phyloP scores from a whole-genome alignment of 2,113 vertebrate genomes.

The Nipponia nippon region DNA sequence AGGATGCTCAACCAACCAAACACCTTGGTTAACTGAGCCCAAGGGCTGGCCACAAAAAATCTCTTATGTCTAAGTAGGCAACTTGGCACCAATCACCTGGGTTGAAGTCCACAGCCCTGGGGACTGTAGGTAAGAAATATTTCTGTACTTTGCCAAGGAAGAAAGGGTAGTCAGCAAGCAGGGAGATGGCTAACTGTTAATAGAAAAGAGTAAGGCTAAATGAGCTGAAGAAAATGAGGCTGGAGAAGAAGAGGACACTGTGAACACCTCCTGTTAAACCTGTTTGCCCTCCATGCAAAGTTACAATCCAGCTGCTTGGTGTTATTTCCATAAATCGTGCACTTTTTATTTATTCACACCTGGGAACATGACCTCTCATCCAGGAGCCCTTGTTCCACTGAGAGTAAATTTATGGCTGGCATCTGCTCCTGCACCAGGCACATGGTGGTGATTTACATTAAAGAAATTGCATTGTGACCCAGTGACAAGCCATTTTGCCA shows the following conservation, averaged over 20 bases:
- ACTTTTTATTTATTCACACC: constrained; percentile 25
- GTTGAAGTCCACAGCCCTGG: not conserved
- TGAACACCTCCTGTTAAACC: not conserved
- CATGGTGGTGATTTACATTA: not conserved
- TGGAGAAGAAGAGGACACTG: not conserved
- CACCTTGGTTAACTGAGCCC: not conserved
- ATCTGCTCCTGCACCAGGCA: not conserved
- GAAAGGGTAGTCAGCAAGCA: not conserved
- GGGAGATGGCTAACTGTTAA: not conserved
- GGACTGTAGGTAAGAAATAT: not conserved
- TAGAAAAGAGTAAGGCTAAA: not conserved
- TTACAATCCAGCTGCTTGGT: not conserved
- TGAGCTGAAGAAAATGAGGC: not conserved
- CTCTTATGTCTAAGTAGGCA: not conserved
- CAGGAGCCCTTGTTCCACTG: not conserved
- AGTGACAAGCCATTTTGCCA: not conserved
- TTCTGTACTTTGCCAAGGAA: not conserved
- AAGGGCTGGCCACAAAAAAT: not conserved
- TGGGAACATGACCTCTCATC: constrained; percentile 5
- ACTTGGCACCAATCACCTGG: not conserved
- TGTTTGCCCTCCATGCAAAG: not conserved
- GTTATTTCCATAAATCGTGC: not conserved
- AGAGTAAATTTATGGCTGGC: constrained; percentile 24
- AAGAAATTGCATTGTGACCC: not conserved
- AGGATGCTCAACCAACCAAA: not conserved